phyloP scores from a whole-genome alignment of 2,888 invertebrate species.

The Cremastobaeus sp. region DNA sequence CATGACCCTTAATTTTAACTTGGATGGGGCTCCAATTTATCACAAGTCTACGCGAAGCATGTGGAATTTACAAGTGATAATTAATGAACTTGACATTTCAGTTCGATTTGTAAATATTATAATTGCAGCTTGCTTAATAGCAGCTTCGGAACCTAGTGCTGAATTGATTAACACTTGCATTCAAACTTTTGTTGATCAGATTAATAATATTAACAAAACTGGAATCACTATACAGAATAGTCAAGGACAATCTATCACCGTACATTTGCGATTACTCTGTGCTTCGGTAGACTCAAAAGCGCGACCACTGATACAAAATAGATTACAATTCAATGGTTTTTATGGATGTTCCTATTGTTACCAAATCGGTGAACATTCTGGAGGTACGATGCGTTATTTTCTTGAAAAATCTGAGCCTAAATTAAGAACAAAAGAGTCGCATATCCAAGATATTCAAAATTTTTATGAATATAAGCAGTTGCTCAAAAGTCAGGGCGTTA shows the following conservation, averaged over 20 bases:
- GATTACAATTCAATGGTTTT: slow-evolving; percentile 26
- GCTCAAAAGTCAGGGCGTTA: slow-evolving; percentile 18
- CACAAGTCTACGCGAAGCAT: slow-evolving; percentile 24
- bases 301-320: slow-evolving; percentile 22
- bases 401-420: slow-evolving; percentile 5
- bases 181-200: slow-evolving; percentile 11
- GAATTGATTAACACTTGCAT: slow-evolving; percentile 26
- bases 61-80: slow-evolving; percentile 31
- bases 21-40: slow-evolving; percentile 31
- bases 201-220: slow-evolving; percentile 10
- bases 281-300: slow-evolving; percentile 23
- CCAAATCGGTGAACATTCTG: slow-evolving; percentile 12
- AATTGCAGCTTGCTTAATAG: slow-evolving; percentile 18
- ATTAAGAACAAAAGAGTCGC: slow-evolving; percentile 6
- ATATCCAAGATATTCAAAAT: slow-evolving; percentile 6
- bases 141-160: slow-evolving; percentile 21
- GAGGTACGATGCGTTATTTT: slow-evolving; percentile 23
- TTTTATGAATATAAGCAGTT: slow-evolving; percentile 1
- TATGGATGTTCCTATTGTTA: slow-evolving; percentile 29
- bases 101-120: slow-evolving; percentile 19
- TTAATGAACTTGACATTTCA: slow-evolving; percentile 21
- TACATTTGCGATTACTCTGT: not conserved
- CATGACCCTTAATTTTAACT: slow-evolving; percentile 29
- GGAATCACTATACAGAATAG: not conserved
- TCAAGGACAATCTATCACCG: not conserved